Base-by-base conservation (phyloP, 2,888 invertebrate genomes). In the Drosophila barbarae region DNA sequence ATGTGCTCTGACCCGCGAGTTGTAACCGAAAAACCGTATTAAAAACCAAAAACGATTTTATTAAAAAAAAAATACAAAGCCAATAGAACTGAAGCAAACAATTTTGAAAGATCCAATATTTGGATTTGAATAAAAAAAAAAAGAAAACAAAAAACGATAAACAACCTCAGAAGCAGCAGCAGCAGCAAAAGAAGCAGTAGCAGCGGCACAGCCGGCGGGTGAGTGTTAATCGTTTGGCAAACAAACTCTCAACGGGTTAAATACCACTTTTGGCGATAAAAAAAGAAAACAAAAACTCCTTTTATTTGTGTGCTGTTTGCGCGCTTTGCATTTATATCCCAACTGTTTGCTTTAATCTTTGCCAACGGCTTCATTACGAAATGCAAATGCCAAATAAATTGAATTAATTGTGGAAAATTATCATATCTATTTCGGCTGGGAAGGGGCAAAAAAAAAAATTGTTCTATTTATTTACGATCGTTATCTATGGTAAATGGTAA, bases 201-300 rank as follows among this genome's bases (percentile, higher is more conserved):
- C 28, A 55, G 50, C 36, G 50, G 51, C 51, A 36, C 42, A 55
- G 44, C 52, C 52, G 52, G 52, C 57, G 38, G 59, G 59, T 60
- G 46, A 59, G 59, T 56, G 56, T 60, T 44, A 60, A 56, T 56
- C 46, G 46, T 38, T 56, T 50, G 38, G 47, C 55, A 51, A 56
- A 56, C 55, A 56, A 50, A 51, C 51, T 51, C 21, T 50, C 28
- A 50, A 18, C 28, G 50, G 36, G 55, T 36, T 55, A 55, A 55
- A 55, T 55, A 36, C 55, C 50, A 36, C 26, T 50, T 35, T 30
- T 8, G 51, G 38, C 15, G 47, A 56, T 51, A 56, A 56, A 18
- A 58, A 54, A 12, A 15, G 7, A 15, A 10, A 38, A 41, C 35
- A n/a, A 15, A 10, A 38, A 41, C 35, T 38, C 38, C 56, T 12